phyloP scores from a whole-genome alignment of 2,888 invertebrate genomes.

The Athetis lepigone region DNA sequence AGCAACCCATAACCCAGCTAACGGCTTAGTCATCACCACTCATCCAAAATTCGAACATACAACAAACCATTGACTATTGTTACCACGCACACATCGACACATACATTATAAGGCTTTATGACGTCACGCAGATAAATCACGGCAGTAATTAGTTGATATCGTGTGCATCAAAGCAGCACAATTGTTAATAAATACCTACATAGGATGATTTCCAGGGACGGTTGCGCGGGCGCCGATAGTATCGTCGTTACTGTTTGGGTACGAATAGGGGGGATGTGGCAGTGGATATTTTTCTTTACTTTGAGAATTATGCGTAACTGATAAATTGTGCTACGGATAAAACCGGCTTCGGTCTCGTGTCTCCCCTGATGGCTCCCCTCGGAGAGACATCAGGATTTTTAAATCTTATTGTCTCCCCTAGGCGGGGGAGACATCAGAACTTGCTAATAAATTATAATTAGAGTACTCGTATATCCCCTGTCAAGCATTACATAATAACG shows the following conservation, averaged over 20 bases:
- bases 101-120: constrained; percentile 44
- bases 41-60: constrained; percentile 32
- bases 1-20: neutral
- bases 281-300: neutral
- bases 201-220: constrained; percentile 77
- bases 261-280: constrained; percentile 62
- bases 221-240: constrained; percentile 69
- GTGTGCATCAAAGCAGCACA: constrained; percentile 74
- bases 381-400: too few species aligned
- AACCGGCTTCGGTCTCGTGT: too few species aligned
- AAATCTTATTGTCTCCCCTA: too few species aligned
- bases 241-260: constrained; percentile 65
- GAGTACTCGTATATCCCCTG: too few species aligned
- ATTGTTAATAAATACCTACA: constrained; percentile 86
- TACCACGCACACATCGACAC: constrained; percentile 29
- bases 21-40: constrained; percentile 16
- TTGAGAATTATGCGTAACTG: too few species aligned
- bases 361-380: too few species aligned
- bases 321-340: too few species aligned
- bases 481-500: too few species aligned
- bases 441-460: too few species aligned
- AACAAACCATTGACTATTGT: constrained; percentile 34
- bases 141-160: constrained; percentile 80
- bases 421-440: too few species aligned
- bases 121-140: constrained; percentile 72